These are phyloP conservation scores for Melangyna quadrimaculata DNA, from an alignment of 2,888 invertebrate species.

Conservation along the genomic window DNA sequence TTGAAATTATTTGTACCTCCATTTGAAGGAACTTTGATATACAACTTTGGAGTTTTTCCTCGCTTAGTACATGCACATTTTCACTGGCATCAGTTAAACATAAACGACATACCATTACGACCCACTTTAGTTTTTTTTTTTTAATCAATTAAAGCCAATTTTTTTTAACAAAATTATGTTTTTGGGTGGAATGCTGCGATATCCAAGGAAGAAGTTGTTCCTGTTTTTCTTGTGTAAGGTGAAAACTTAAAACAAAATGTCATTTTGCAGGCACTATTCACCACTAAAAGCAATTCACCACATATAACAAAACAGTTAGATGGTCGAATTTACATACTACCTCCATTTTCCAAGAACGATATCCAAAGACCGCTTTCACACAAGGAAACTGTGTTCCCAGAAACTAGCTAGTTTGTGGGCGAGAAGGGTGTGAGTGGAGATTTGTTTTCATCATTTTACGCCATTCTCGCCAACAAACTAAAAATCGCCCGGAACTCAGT, in stretches of 20 bases:
- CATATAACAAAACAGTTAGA: background rate
- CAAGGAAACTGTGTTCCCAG: no score
- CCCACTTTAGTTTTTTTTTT: background rate
- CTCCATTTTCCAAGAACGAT: no score
- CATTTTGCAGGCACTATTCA: background rate
- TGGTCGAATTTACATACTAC: no score
- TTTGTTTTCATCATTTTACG: no score
- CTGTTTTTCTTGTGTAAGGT: no score
- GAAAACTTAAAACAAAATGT: no score
- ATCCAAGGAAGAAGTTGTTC: no score
- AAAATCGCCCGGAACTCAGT: no score
- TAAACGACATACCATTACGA: constrained; percentile 54
- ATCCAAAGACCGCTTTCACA: no score
- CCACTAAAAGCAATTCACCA: background rate
- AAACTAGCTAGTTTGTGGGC: no score
- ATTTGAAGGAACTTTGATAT: constrained; percentile 4
- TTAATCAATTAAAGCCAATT: background rate
- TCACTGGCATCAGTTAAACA: constrained; percentile 33
- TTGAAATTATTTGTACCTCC: background rate
- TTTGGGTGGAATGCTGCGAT: background rate
- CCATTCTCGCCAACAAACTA: no score
- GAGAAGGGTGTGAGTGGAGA: no score
- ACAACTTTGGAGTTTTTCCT: background rate
- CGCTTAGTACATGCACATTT: background rate
- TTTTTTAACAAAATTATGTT: background rate